Conservation (phyloP, 2,888 invertebrate species). For the Drosophila recens region DNA sequence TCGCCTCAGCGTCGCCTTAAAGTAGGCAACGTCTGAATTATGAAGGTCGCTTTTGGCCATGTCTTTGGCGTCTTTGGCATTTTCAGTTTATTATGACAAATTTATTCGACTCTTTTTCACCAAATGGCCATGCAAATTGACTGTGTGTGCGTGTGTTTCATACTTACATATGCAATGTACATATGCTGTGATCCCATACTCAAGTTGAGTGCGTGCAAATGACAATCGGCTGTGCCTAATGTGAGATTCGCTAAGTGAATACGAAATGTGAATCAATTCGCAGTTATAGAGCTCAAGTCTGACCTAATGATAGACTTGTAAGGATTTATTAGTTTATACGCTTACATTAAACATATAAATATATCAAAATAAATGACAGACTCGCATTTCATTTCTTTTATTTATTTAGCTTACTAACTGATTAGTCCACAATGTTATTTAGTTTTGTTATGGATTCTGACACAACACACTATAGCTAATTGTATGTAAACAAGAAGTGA, state of each 20-base stretch:
- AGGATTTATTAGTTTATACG: too few species aligned
- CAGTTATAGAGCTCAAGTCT: neutral
- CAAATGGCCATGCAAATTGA: conserved; percentile 47
- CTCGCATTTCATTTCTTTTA: neutral
- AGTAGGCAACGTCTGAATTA: conserved; percentile 22
- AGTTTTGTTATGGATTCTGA: conserved; percentile 1
- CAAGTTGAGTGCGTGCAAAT: conserved; percentile 66
- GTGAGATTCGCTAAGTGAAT: conserved; percentile 45
- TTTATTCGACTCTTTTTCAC: conserved; percentile 37
- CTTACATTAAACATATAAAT: too few species aligned
- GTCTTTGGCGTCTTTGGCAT: conserved; percentile 25
- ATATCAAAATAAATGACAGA: neutral
- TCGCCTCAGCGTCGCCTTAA: conserved; percentile 43
- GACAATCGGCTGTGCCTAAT: conserved; percentile 46
- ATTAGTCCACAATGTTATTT: conserved; percentile 11
- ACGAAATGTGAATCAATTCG: conserved; percentile 38
- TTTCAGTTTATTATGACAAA: conserved; percentile 43
- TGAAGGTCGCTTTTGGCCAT: conserved; percentile 20
- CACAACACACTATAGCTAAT: conserved; percentile 12
- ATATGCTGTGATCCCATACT: conserved; percentile 23
- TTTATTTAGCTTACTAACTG: conserved; percentile 5
- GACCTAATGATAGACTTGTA: neutral
- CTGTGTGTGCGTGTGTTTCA: conserved; percentile 12
- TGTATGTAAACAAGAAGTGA: conserved; percentile 11
- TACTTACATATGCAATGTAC: conserved; percentile 29